A percentile compares a stretch with the other conserved stretches of the same genome.
Evolutionary conservation across 53 echinoderm and acorn worm genomes (phyloP).

Genomic region (Patiria pectinifera): DNA sequence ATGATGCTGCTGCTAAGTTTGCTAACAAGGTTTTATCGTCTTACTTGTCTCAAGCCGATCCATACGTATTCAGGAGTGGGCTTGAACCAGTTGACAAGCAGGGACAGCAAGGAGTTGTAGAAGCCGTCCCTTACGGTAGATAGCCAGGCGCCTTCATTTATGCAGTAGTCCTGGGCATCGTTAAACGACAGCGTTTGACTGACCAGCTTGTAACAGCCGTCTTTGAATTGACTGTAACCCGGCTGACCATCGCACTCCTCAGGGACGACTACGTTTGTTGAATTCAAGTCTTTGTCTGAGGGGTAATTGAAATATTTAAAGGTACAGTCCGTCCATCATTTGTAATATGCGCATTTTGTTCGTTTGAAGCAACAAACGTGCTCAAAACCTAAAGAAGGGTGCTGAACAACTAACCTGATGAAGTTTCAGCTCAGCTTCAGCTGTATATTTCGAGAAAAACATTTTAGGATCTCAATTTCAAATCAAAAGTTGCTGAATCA

Average conservation of each 20-base stretch:
- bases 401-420: too few species aligned
- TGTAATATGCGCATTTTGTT: too few species aligned
- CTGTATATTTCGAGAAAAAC: too few species aligned
- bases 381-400: too few species aligned
- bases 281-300: neutral
- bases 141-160: neutral
- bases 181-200: conserved; percentile 41
- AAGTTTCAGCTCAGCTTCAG: too few species aligned
- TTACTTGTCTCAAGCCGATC: conserved; percentile 6
- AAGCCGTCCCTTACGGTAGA: conserved; percentile 29
- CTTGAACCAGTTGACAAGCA: neutral
- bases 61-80: neutral
- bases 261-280: neutral
- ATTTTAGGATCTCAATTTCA: too few species aligned
- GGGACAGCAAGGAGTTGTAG: conserved; percentile 24
- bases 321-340: too few species aligned
- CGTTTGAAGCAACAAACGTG: too few species aligned
- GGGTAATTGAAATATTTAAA: too few species aligned
- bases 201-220: conserved; percentile 74
- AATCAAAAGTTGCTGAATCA: too few species aligned
- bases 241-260: conserved; percentile 44
- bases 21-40: neutral
- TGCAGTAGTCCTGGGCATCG: conserved; percentile 65
- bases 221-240: conserved; percentile 69
- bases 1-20: neutral